Percentiles rank a stretch among this genome's conserved stretches.
phyloP scores from a whole-genome alignment of 2,113 vertebrate species.

The Zapus hudsonius region DNA sequence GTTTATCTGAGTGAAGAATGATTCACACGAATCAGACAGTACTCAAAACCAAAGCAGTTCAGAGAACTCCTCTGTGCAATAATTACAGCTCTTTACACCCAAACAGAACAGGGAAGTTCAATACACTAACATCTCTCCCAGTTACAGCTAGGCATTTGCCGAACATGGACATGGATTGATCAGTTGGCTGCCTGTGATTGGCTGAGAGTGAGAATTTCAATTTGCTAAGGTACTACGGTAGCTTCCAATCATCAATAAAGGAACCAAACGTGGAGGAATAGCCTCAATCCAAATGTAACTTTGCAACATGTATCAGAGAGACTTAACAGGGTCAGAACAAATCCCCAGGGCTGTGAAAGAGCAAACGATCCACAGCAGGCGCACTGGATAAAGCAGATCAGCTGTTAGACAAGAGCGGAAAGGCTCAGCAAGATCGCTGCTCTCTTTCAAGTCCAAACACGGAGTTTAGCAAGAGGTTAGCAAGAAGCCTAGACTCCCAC shows the following conservation, averaged over 20 bases:
- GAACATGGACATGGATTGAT: background rate
- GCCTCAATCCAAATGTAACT: background rate
- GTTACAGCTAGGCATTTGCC: background rate
- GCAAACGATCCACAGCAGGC: background rate
- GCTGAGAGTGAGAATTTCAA: background rate
- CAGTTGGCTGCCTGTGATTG: background rate
- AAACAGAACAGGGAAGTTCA: background rate
- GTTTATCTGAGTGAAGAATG: background rate
- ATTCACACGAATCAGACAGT: background rate
- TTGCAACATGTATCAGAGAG: background rate
- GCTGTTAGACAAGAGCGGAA: background rate
- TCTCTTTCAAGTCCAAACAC: background rate
- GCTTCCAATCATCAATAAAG: background rate
- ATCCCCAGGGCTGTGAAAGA: background rate
- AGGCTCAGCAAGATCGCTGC: background rate
- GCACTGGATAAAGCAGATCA: background rate
- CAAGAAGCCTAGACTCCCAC: background rate
- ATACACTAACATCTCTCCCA: background rate
- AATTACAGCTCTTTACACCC: background rate
- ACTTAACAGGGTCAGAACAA: background rate
- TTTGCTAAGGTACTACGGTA: background rate
- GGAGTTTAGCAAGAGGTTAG: background rate
- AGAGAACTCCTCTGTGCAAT: background rate
- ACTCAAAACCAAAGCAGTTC: background rate
- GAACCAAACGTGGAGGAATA: background rate